Conservation (phyloP, 2,113 vertebrate species). For the Epinephelus moara region DNA sequence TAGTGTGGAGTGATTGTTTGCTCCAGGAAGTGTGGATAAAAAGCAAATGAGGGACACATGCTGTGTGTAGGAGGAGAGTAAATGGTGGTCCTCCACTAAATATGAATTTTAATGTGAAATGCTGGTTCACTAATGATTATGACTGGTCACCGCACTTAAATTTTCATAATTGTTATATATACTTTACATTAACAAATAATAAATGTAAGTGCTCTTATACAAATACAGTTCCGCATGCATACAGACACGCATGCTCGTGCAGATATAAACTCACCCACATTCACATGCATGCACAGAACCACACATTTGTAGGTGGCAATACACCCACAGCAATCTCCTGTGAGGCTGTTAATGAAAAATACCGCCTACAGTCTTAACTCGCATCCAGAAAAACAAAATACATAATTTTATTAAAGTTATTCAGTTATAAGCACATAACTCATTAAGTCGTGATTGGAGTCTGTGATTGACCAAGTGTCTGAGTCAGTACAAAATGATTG, state of each 20-base stretch:
- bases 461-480: too few relatives aligned
- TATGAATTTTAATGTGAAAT: background rate
- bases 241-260: background rate
- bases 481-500: too few relatives aligned
- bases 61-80: background rate
- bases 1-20: slow-evolving; percentile 6
- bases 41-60: slow-evolving; percentile 13
- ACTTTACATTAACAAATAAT: background rate
- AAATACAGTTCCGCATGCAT: background rate
- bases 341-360: background rate
- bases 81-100: background rate
- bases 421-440: background rate
- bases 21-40: slow-evolving; percentile 15
- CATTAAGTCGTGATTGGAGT: too few relatives aligned
- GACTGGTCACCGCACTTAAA: background rate
- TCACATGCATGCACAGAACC: background rate
- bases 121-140: background rate
- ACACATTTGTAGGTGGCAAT: background rate
- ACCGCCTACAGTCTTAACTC: background rate
- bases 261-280: background rate
- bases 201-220: background rate
- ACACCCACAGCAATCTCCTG: slow-evolving; percentile 2
- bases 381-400: background rate
- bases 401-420: too few relatives aligned
- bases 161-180: background rate